Evolutionary conservation across 37 sponge, comb jelly and placozoan genomes (phyloP).

Genomic region (Amphimedon queenslandica): DNA sequence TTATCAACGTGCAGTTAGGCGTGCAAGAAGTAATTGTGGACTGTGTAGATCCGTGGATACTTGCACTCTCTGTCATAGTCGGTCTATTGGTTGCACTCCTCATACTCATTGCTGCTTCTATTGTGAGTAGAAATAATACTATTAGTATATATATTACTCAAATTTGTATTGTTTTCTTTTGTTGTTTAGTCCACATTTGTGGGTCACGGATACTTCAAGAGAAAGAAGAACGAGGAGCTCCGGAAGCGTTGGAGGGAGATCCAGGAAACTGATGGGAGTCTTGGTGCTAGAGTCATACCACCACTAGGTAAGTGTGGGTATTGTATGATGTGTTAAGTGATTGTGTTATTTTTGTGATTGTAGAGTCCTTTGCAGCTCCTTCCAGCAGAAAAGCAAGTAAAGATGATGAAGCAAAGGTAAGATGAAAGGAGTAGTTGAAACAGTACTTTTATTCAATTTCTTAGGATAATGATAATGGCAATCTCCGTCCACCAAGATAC

Average conservation of each 20-base stretch:
- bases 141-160: background rate
- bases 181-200: background rate
- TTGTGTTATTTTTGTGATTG: no score
- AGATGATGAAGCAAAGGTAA: no score
- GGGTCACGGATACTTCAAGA: background rate
- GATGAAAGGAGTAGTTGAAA: no score
- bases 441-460: no score
- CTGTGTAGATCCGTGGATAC: slow-evolving; percentile 34
- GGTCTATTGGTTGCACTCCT: slow-evolving; percentile 26
- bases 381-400: no score
- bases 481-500: no score
- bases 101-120: no score
- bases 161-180: background rate
- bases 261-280: background rate
- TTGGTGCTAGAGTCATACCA: background rate
- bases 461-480: no score
- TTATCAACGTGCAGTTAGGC: no score
- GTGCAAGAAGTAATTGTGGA: slow-evolving; percentile 13
- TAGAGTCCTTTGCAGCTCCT: no score
- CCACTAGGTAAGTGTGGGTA: background rate
- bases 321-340: no score
- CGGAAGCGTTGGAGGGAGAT: background rate
- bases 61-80: slow-evolving; percentile 28
- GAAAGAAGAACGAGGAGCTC: background rate
- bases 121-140: no score